Conservation (phyloP, 2,113 vertebrate species). For the Tricholaema leucomelas region DNA sequence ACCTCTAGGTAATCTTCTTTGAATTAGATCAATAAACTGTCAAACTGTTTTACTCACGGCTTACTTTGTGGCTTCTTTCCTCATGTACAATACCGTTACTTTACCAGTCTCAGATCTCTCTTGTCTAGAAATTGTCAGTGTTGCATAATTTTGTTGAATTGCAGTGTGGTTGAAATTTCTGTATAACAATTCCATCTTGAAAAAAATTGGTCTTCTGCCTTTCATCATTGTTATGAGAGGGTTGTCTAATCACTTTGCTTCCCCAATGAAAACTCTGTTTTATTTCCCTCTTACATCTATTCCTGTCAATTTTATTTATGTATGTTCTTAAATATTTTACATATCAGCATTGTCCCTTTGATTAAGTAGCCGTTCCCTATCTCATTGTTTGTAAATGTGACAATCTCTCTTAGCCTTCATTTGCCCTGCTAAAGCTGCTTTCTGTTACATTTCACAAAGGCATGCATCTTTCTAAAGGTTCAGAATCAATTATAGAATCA, state of each 20-base stretch:
- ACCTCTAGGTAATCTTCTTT: background rate
- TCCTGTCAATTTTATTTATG: background rate
- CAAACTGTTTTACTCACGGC: background rate
- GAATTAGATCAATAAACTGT: background rate
- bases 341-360: background rate
- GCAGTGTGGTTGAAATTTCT: background rate
- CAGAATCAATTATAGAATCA: background rate
- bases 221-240: background rate
- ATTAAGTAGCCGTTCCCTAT: background rate
- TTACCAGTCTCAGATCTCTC: background rate
- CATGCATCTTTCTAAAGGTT: background rate
- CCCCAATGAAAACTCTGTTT: background rate
- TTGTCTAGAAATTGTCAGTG: background rate
- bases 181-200: background rate
- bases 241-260: background rate
- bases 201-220: background rate
- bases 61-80: background rate
- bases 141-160: background rate
- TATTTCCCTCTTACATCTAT: background rate
- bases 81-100: background rate
- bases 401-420: background rate
- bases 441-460: background rate
- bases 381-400: rapidly evolving
- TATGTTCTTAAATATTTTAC: background rate
- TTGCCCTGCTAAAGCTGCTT: background rate